A percentile compares a stretch with the other conserved stretches of the same genome.
Conservation (phyloP, 2,888 invertebrate species). For the Agrenia bidenticulata region DNA sequence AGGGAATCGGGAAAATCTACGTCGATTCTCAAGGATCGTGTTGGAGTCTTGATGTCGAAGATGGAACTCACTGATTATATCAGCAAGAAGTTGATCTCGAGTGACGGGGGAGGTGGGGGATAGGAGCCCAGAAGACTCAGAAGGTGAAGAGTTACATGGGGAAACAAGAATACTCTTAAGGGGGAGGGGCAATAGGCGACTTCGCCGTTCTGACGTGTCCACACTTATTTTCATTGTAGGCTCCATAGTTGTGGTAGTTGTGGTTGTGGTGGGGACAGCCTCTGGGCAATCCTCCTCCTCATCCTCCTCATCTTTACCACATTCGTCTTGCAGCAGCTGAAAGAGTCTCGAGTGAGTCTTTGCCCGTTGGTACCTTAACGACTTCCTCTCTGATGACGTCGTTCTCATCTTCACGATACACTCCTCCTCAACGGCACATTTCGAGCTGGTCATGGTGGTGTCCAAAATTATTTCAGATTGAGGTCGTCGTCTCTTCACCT, state of each 20-base stretch:
- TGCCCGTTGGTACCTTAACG: constrained; percentile 65
- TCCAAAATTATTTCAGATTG: constrained; percentile 39
- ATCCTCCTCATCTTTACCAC: constrained; percentile 54
- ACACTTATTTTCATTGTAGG: no score
- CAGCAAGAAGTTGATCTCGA: constrained; percentile 51
- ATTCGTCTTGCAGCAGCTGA: constrained; percentile 66
- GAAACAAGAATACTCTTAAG: constrained; percentile 42
- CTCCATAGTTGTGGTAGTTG: constrained; percentile 28
- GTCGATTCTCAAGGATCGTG: constrained; percentile 15
- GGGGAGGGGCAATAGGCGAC: constrained; percentile 44
- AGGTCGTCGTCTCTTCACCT: constrained; percentile 24
- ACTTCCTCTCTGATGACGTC: constrained; percentile 58
- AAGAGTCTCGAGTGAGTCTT: constrained; percentile 72
- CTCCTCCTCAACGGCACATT: constrained; percentile 13
- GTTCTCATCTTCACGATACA: constrained; percentile 41
- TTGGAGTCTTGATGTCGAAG: constrained; percentile 32
- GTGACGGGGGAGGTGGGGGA: constrained; percentile 52
- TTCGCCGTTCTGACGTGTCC: constrained; percentile 33
- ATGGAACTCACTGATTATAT: constrained; percentile 52
- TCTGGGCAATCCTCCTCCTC: constrained; percentile 47
- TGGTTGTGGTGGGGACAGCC: constrained; percentile 21
- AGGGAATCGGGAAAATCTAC: constrained; percentile 44
- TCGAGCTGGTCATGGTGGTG: neutral
- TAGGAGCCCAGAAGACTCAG: constrained; percentile 50
- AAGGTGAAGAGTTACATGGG: constrained; percentile 48